Evolutionary conservation across 1,140 invertebrate genomes (phyloP), one percentile per base, ranked within the genome.

Genomic region (Drosophila santomea): DNA sequence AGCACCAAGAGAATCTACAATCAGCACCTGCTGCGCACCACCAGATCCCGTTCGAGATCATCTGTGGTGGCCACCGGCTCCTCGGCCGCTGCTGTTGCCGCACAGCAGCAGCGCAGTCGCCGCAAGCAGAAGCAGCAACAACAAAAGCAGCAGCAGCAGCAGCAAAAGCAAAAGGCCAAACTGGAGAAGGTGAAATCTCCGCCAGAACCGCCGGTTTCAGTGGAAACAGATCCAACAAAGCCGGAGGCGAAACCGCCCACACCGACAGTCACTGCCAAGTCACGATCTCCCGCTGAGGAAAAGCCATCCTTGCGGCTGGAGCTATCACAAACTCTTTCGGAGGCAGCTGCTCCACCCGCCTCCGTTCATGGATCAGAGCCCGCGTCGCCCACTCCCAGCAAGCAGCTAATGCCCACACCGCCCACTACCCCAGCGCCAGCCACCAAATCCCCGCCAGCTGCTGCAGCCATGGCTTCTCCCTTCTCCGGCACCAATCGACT

Each of bases 1-100:
- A 74, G 74, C 38, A 80, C 75, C 11, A 88, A 77, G 32, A 62
- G 89, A 55, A 76, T 90, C n/a, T 91, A 85, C 45, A 72, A 78
- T 15, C 85, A 81, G 61, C 83, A 91, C 41, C 45, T 78, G 35
- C 36, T 91, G 39, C 73, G 90, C 39, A 88, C 74, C 15, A 91
- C 90, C 14, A 76, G 83, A 5, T 74, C 88, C 0, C 74, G 88
- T 5, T 60, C 86, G 4, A 3, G 63, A 15, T 91, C 69, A 10
- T 55, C 80, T 23, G 54, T 69, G 54, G 25, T 59, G 52, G 50
- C 39, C 48, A 60, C 62, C 0, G 58, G 59, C 25, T 56, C 81
- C 35, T 39, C 71, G n/a, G 43, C 59, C 15, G 43, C 78, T 8
- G 52, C 68, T 43, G 60, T 20, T 10, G 71, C 43, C 14, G 52